Base-by-base conservation (phyloP, 2,888 invertebrate genomes). In the Chrysolina americana region DNA sequence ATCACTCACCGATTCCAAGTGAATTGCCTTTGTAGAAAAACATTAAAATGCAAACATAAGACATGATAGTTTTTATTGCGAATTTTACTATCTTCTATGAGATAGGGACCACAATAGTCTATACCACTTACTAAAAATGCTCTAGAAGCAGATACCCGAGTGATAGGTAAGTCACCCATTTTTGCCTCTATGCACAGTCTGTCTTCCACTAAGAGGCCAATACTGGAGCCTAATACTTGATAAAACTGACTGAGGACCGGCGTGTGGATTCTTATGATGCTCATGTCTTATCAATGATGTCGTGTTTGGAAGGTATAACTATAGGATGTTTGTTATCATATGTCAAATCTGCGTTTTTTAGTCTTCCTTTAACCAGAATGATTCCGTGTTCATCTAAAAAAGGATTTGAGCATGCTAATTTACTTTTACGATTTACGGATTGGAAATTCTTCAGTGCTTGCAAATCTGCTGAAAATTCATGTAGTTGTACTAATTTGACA, bases 401-500 rank as follows among this genome's bases (percentile, higher is more conserved):
- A 23, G 68, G 68, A 56, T 23, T 41, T 19, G 41, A 56, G 15
- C 53, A 17, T 6, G 36, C 6, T 48, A 68, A 8, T 23, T 70
- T 70, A 48, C 47, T 48, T 41, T 19, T 44, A 44, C 50, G n/a
- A n/a, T 41, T n/a, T 44, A 68, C 17, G 15, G 17, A 11, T 15
- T 65, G 11, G 9, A 8, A 8, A 13, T 56, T 71, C 3, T 44
- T 65, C 13, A 71, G 19, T n/a, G 15, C 9, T n/a, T 44, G 56
- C 5, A 83, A 23, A 44, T 79, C 66, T 13, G 13, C 19, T 28
- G 28, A 21, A 44, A 66, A 66, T 19, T 47, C 15, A 21, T 66
- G n/a, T n/a, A 9, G 13, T 50, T 64, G 64, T n/a, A 28, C 64
- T 41, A 64, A 17, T 64, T 64, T 41, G 6, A 64, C 17, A 17